phyloP scores from a whole-genome alignment of 2,888 invertebrate genomes.

The Eupelmus urozonus region DNA sequence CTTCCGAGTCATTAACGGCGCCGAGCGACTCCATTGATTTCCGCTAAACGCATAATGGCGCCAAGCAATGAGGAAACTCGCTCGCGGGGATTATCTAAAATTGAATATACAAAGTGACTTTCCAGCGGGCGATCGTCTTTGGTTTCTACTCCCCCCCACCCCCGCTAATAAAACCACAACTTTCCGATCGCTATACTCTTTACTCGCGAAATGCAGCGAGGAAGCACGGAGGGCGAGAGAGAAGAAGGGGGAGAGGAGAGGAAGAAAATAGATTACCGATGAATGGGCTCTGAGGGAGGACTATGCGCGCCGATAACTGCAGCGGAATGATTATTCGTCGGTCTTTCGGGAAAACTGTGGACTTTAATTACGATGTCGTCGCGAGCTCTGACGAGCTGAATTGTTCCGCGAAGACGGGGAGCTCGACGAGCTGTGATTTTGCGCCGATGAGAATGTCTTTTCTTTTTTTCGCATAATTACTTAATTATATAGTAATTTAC shows the following conservation, averaged over 20 bases:
- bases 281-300: slow-evolving; percentile 12
- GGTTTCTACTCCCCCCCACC: background rate
- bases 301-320: background rate
- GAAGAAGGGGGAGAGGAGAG: no score
- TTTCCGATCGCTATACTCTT: slow-evolving; percentile 1
- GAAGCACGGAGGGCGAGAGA: no score
- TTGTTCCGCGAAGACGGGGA: no score
- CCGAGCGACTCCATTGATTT: slow-evolving; percentile 27
- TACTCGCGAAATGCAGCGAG: background rate
- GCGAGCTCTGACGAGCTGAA: background rate
- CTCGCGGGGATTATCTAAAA: slow-evolving; percentile 29
- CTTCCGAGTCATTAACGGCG: slow-evolving; percentile 30
- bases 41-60: slow-evolving; percentile 20
- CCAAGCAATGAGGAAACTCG: slow-evolving; percentile 10
- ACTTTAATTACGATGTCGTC: slow-evolving; percentile 17
- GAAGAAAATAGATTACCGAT: slow-evolving; percentile 37
- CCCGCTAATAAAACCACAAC: slow-evolving; percentile 25
- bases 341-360: slow-evolving; percentile 21
- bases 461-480: no score
- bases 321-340: background rate
- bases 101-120: slow-evolving; percentile 38
- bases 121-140: slow-evolving; percentile 23
- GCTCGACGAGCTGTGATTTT: no score
- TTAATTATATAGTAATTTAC: no score
- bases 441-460: no score